Base-by-base conservation (phyloP, 2,888 invertebrate genomes). In the Nemapogon koenigi region DNA sequence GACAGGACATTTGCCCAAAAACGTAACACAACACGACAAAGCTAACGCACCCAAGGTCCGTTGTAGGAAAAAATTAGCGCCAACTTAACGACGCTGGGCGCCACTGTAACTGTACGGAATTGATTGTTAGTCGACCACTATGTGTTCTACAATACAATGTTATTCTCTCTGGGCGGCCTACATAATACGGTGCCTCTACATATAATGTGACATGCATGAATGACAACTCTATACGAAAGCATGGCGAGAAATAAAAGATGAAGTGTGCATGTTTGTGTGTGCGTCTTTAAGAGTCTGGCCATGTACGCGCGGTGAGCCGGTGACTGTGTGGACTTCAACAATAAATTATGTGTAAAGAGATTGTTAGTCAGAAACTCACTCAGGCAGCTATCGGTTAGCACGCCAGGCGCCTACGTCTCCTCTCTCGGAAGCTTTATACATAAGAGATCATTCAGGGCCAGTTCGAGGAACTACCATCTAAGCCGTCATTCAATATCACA, bases 321-420 rank as follows among this genome's bases (percentile, higher is more conserved):
- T 13, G 10, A 28, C 16, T 25, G 50, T 60, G 62, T 68, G 78
- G 78, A 78, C 78, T 78, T 78, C 78, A 78, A 78, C 76, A 78
- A 78, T 78, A 78, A 76, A 78, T 72, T 52, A 62, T 63, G 59
- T 62, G 55, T 46, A 46, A 46, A 51, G 51, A 55, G 42, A 53
- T 55, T 56, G 72, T 76, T 75, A 75, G 73, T 75, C 43, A n/a
- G 62, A 70, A 72, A 65, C 75, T 75, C 79, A 79, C 79, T 79
- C 79, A 79, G 79, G 79, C 79, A 79, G 76, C 76, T 69, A 59
- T 72, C 60, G 75, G 73, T 78, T 78, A 78, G 73, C 73, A 70
- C 63, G 57, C 62, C 31, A 15, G n/a, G n/a, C n/a, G n/a, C n/a
- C n/a, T n/a, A n/a, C n/a, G n/a, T n/a, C n/a, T n/a, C n/a, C n/a